Evolutionary conservation across 2,113 vertebrate genomes (phyloP), one percentile per base, ranked within the genome.

Genomic region (Chaenocephalus aceratus): DNA sequence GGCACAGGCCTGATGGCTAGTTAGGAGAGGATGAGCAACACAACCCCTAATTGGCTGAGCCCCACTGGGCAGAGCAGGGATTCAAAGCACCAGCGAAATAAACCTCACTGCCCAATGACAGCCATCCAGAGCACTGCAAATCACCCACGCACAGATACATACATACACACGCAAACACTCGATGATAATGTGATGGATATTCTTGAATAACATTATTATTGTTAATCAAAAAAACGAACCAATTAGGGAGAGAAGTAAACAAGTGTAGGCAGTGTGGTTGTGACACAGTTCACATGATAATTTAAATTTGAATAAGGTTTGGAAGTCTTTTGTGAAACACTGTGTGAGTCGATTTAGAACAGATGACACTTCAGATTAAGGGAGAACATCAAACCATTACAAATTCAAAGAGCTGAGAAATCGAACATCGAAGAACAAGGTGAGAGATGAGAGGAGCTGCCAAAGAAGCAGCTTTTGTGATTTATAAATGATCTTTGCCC

Each of bases 11-110:
- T 69, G 69, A 73, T 6, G 12, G 73, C 78, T 82, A 76, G 83
- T 73, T 75, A 80, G 91, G 30, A 85, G 52, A 65, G 80, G 66
- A 75, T 41, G 30, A 3, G 70, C 72, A 83, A 72, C 70, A 57
- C 73, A 79, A 75, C 80, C 75, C 65, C 82, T 91, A 89, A 92
- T 89, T 93, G 87, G 88, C 76, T 79, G 77, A 87, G 84, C 82
- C 85, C 62, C 57, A 61, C 60, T 84, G 77, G 75, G 49, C 78
- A 71, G 84, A 90, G 80, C 77, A 48, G 77, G 77, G 80, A 80
- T 6, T 54, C 46, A 30, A 26, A 75, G 60, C 9, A 66, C 67
- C 72, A 76, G 76, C 73, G 58, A 73, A 84, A 76, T 26, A 26
- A 41, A 68, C 65, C 71, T 77, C 48, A 13, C 49, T 79, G 65